Base-by-base conservation (phyloP, 1,140 invertebrate species). In the Cardiocondyla obscurior region DNA sequence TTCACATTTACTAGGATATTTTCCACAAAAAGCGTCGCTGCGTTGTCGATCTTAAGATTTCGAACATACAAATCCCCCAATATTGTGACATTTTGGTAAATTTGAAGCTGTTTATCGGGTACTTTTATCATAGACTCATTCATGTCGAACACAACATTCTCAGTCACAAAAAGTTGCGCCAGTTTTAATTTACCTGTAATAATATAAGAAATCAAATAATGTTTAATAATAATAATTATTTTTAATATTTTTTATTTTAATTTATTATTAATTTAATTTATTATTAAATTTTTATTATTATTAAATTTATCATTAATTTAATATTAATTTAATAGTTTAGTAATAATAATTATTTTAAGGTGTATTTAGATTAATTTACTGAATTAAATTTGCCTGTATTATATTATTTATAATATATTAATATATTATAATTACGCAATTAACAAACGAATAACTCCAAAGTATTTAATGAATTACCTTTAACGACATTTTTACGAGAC, bases 401-500 rank as follows among this genome's bases (percentile, higher is more conserved):
- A 42, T 42, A 3, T 36, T 60, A 60, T 12, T 36, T n/a, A 60
- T 60, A 36, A 19, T 33, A 12, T 30, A 7, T 30, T 30, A 1
- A 16, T 57, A 57, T n/a, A n/a, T n/a, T n/a, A n/a, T n/a, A n/a
- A n/a, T n/a, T n/a, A n/a, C n/a, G n/a, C 16, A 69, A 49, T 55
- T 70, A 12, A 51, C 44, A 14, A 10, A 5, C 53, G n/a, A n/a
- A n/a, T n/a, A n/a, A n/a, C n/a, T n/a, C n/a, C 14, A 36, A 55
- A 39, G 0, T 14, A 28, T 0, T 36, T 33, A n/a, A 12, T 1
- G 3, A 22, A n/a, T 72, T 87, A 92, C 92, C 89, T 83, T 84
- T 88, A 14, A 93, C 85, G 44, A 88, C 36, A 44, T 92, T 93
- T 46, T 90, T 55, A 28, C 81, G 81, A 16, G 92, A 92, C n/a